These are phyloP conservation scores for Smutsia gigantea DNA, from an alignment of 2,797 vertebrate genomes.

Conservation along the genomic window DNA sequence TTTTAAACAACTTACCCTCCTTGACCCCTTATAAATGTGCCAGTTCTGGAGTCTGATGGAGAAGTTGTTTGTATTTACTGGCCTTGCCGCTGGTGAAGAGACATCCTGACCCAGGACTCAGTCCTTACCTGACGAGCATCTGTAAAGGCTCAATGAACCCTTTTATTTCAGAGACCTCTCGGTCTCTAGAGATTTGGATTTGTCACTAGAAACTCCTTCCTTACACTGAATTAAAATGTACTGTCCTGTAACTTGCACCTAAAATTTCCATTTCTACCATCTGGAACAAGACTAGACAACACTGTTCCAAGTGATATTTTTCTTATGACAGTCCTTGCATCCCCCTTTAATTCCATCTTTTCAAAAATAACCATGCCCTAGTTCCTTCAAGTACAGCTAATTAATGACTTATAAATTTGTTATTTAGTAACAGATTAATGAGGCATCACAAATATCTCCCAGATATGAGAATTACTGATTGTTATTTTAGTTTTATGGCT, in stretches of 20 bases:
- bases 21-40: no score
- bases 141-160: no score
- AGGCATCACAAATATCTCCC: background rate
- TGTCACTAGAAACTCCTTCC: background rate
- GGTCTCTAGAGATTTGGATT: no score
- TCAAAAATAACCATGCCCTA: background rate
- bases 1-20: no score
- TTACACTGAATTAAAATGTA: background rate
- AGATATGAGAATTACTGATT: background rate
- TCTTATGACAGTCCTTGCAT: background rate
- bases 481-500: constrained; percentile 6
- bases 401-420: background rate
- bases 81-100: no score
- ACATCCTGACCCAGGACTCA: no score
- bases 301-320: background rate
- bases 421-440: constrained; percentile 39
- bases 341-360: background rate
- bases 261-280: constrained; percentile 20
- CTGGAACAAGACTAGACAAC: background rate
- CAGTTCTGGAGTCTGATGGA: no score
- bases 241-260: background rate
- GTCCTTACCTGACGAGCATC: no score
- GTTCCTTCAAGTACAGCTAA: background rate
- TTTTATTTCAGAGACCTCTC: no score
- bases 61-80: no score